Percentiles rank a stretch among this genome's conserved stretches.
Evolutionary conservation across 1,140 invertebrate genomes (phyloP).

Genomic region (Aphelinus atriplicis): DNA sequence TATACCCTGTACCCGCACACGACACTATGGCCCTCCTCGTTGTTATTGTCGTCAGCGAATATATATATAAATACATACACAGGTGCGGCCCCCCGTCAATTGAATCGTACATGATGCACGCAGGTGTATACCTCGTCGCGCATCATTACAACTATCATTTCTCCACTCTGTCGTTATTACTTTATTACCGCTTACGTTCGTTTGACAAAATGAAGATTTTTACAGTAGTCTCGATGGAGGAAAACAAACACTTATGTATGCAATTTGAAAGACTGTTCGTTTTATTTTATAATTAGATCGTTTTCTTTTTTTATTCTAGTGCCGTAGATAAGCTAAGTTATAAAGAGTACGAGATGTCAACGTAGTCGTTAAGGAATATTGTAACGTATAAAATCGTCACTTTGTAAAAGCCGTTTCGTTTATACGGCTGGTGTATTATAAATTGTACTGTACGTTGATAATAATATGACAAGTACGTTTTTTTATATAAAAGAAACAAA

Average conservation of each 20-base stretch:
- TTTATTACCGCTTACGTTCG: too few species aligned
- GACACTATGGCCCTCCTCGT: too few species aligned
- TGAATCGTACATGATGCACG: too few species aligned
- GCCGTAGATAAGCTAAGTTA: background rate
- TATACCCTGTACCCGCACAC: too few species aligned
- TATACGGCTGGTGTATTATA: slow-evolving; percentile 29
- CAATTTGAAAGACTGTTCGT: slow-evolving; percentile 37
- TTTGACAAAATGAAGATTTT: too few species aligned
- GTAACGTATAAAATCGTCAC: slow-evolving; percentile 1
- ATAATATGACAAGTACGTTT: slow-evolving; percentile 31
- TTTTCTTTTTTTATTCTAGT: slow-evolving; percentile 27
- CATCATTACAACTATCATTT: too few species aligned
- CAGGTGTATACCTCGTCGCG: too few species aligned
- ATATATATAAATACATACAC: too few species aligned
- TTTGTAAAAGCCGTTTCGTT: slow-evolving; percentile 28
- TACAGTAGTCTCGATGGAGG: too few species aligned
- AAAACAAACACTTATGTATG: background rate
- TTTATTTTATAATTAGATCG: slow-evolving; percentile 12
- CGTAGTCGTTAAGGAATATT: slow-evolving; percentile 25
- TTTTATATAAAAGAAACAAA: slow-evolving; percentile 8
- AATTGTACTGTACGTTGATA: slow-evolving; percentile 25
- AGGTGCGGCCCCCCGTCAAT: too few species aligned
- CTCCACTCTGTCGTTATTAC: too few species aligned
- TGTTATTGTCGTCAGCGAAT: too few species aligned
- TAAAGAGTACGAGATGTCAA: slow-evolving; percentile 10